A percentile compares a stretch with the other conserved stretches of the same genome.
Conservation (phyloP, 2,113 vertebrate genomes). For the Clinocottus analis region DNA sequence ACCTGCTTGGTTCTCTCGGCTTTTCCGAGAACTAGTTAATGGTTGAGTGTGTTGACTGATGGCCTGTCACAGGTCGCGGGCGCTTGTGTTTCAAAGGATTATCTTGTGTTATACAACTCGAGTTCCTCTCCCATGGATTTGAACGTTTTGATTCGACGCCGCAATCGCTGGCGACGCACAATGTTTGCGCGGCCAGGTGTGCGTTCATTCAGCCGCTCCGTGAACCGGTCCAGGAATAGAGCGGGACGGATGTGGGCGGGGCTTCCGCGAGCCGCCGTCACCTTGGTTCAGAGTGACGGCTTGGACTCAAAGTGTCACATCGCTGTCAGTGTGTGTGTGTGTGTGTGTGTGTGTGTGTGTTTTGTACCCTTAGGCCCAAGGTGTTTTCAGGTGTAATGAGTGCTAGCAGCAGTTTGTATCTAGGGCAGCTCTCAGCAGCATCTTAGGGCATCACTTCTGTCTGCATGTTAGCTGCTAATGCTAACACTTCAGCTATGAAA, state of each 20-base stretch:
- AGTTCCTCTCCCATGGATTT: neutral
- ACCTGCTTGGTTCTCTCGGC: constrained; percentile 16
- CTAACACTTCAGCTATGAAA: neutral
- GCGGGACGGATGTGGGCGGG: constrained; percentile 68
- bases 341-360: neutral
- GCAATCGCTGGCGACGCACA: too few relatives aligned
- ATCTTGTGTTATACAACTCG: neutral
- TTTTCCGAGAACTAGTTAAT: constrained; percentile 21
- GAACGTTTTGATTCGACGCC: too few relatives aligned
- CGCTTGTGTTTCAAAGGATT: constrained; percentile 32
- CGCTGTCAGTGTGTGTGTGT: neutral
- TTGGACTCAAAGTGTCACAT: constrained; percentile 44
- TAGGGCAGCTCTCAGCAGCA: constrained; percentile 47
- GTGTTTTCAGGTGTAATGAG: constrained; percentile 62
- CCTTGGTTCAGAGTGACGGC: constrained; percentile 67
- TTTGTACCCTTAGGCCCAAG: constrained; percentile 16
- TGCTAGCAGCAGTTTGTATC: constrained; percentile 46
- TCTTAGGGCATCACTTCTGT: constrained; percentile 42
- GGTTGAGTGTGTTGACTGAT: constrained; percentile 24
- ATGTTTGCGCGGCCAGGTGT: neutral
- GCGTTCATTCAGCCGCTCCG: neutral
- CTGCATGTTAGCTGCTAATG: constrained; percentile 37
- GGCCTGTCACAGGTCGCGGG: constrained; percentile 38
- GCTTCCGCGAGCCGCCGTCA: constrained; percentile 54
- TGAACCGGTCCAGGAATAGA: constrained; percentile 48